These are phyloP conservation scores for Numida meleagris DNA, from an alignment of 2,113 vertebrate genomes.

Conservation along the genomic window DNA sequence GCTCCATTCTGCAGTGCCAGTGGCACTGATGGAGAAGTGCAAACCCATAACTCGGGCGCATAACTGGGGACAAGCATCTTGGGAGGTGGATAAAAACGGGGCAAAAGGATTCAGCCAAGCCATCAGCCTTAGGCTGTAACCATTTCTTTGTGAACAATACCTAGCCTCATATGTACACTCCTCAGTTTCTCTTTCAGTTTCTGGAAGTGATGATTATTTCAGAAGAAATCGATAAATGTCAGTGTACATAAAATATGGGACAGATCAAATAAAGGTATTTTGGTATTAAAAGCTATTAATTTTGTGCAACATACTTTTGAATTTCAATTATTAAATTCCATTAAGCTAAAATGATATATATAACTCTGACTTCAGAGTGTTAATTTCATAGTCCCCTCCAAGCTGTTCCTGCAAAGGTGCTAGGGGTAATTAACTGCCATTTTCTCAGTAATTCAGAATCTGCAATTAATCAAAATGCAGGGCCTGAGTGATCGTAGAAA, in stretches of 20 bases:
- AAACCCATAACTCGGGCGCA: background rate
- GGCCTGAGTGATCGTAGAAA: constrained; percentile 64
- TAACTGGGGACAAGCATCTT: background rate
- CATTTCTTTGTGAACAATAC: constrained; percentile 16
- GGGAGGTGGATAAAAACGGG: background rate
- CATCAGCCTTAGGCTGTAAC: background rate
- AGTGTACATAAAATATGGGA: constrained; percentile 49
- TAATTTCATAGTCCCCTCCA: constrained; percentile 76
- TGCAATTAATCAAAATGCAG: constrained; percentile 80
- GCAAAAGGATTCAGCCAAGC: background rate
- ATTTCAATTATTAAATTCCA: constrained; percentile 74
- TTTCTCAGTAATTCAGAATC: constrained; percentile 78
- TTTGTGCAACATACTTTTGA: constrained; percentile 64
- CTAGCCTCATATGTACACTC: background rate
- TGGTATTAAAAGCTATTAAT: constrained; percentile 71
- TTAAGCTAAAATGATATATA: constrained; percentile 70
- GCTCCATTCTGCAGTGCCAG: background rate
- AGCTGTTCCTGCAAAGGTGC: constrained; percentile 74
- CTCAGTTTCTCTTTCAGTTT: background rate
- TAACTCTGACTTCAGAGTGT: constrained; percentile 65
- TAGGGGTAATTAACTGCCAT: constrained; percentile 79
- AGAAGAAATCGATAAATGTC: constrained; percentile 74
- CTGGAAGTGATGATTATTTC: constrained; percentile 53
- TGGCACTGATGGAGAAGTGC: background rate
- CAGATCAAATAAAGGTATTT: constrained; percentile 71